Base-by-base conservation (phyloP, 2,888 invertebrate genomes). In the Andrena minutula region DNA sequence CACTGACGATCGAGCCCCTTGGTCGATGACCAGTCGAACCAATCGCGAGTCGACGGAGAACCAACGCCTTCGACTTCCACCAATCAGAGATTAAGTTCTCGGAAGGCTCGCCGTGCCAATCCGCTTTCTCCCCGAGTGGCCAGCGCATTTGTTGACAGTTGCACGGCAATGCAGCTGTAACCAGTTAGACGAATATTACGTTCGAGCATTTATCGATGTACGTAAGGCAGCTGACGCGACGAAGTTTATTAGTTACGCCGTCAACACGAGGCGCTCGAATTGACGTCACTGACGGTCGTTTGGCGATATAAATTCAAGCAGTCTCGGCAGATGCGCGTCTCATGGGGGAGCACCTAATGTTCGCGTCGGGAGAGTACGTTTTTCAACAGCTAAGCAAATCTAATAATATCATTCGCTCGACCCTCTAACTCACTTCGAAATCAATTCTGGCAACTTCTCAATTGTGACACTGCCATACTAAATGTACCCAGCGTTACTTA, bases 391-490 rank as follows among this genome's bases (percentile, higher is more conserved):
- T 65, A 84, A 72, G 61, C 70, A 63, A 70, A 64, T 88, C 89
- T 90, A 90, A 86, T 86, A 90, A 90, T 90, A 90, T 32, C 75
- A 28, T 32, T 63, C 65, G 80, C 51, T 51, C 80, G 89, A 79
- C 90, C 90, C 89, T 90, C 88, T 86, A 86, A 76, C 86, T 90
- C 69, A 79, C 77, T 87, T 86, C 75, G 77, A 85, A 86, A 86
- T 86, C 80, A 85, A 82, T 86, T 78, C 78, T 90, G 90, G 89
- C 89, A 83, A 35, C 28, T 35, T 70, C 47, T 89, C 89, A 90
- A 90, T 81, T 85, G 85, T 88, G 78, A 79, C 84, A 79, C 72
- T 77, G 81, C 82, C 77, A 82, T 64, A 75, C 76, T 69, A 77
- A 82, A 79, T 85, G 78, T 60, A 73, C 32, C 63, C 16, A n/a